Conservation (phyloP, 1,140 invertebrate genomes). For the Periplaneta americana region DNA sequence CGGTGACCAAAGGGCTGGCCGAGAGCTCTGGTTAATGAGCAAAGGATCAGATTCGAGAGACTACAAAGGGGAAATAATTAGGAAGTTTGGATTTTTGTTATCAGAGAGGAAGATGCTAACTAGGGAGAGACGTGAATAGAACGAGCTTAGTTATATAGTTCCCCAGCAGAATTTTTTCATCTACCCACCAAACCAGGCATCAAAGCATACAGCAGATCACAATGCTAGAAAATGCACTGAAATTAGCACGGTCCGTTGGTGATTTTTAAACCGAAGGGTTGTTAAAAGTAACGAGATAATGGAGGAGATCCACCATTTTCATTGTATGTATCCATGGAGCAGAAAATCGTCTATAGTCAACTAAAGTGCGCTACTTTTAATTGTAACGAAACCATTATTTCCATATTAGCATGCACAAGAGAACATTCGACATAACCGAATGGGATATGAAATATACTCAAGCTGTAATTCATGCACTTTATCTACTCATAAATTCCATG, state of each 20-base stretch:
- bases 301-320: background rate
- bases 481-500: too few species aligned
- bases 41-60: background rate
- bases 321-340: background rate
- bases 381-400: background rate
- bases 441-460: too few species aligned
- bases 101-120: background rate
- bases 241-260: too few species aligned
- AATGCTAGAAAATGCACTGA: background rate
- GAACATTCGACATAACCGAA: too few species aligned
- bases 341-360: background rate
- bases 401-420: background rate
- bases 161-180: too few species aligned
- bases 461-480: too few species aligned
- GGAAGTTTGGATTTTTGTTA: background rate
- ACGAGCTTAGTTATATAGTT: background rate
- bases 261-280: background rate
- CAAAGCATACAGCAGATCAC: background rate
- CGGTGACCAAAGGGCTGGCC: background rate
- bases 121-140: too few species aligned
- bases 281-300: background rate
- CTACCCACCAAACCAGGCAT: background rate
- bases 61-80: background rate
- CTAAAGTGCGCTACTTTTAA: background rate
- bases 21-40: background rate